These are phyloP conservation scores for Protobothrops flavoviridis DNA, from an alignment of 2,113 vertebrate species.

Conservation along the genomic window DNA sequence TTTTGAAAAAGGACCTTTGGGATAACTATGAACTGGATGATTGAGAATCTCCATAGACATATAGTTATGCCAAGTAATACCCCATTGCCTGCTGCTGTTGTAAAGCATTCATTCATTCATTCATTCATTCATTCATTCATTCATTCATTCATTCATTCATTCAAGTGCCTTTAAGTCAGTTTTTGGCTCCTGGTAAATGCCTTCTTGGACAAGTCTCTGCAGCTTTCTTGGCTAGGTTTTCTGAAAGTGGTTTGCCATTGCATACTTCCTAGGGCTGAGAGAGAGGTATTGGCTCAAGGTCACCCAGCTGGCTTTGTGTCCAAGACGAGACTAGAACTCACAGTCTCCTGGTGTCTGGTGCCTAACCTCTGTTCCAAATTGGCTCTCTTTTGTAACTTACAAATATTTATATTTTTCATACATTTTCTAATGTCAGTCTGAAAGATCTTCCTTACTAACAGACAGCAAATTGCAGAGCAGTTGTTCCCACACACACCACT, in stretches of 20 bases:
- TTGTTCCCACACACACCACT: not conserved
- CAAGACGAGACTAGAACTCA: not conserved
- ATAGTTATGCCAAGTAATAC: too few relatives aligned
- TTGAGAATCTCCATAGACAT: too few relatives aligned
- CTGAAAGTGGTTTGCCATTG: not conserved
- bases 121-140: too few relatives aligned
- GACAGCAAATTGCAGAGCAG: not conserved
- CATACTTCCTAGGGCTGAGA: not conserved
- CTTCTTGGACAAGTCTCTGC: not conserved
- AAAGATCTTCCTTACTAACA: not conserved
- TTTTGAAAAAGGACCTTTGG: too few relatives aligned
- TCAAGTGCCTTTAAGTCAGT: not conserved
- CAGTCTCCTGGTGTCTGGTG: not conserved
- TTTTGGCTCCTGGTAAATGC: not conserved
- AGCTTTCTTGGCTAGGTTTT: not conserved
- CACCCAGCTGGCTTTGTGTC: not conserved
- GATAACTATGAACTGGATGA: too few relatives aligned
- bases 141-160: not conserved
- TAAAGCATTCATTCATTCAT: not conserved
- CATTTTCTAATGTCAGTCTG: not conserved
- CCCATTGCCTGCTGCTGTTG: too few relatives aligned
- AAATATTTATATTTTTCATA: not conserved
- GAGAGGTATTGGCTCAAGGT: not conserved
- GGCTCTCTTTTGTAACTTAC: not conserved
- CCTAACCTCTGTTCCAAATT: not conserved